A percentile compares a stretch with the other conserved stretches of the same genome.
Conservation (phyloP, 2,113 vertebrate species). For the Lamprotornis superbus region DNA sequence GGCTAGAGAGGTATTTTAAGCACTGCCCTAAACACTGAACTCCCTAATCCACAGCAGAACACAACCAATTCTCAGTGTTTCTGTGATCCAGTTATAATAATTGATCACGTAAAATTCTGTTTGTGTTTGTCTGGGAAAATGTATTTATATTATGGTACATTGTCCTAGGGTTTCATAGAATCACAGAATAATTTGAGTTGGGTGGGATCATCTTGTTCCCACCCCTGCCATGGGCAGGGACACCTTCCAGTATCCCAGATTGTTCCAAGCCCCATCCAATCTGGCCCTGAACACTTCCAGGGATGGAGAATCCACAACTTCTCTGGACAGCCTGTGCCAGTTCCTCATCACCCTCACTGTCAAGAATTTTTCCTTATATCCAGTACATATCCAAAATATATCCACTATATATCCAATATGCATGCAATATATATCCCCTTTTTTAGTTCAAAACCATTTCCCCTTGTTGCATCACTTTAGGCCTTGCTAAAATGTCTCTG, state of each 20-base stretch:
- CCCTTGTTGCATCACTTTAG: fast-evolving
- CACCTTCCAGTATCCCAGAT: fast-evolving
- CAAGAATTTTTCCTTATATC: neutral
- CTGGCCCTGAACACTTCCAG: neutral
- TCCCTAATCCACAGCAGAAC: neutral
- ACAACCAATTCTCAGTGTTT: neutral
- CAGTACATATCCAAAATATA: neutral
- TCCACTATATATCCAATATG: too few species aligned
- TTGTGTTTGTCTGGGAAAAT: neutral
- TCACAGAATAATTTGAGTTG: neutral
- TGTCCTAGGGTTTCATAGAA: neutral
- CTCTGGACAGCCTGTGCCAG: neutral
- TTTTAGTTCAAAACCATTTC: neutral
- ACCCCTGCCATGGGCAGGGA: fast-evolving
- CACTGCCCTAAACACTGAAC: neutral
- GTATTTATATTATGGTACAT: fast-evolving
- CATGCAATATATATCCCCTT: too few species aligned
- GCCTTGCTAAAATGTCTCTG: neutral
- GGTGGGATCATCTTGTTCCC: fast-evolving
- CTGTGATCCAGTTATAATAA: neutral
- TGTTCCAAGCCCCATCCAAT: fast-evolving
- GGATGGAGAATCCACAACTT: fast-evolving
- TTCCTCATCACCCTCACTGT: fast-evolving
- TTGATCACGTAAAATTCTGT: neutral
- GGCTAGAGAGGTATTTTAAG: neutral